Conservation (phyloP, 2,888 invertebrate genomes). For the Athrips mouffetella region DNA sequence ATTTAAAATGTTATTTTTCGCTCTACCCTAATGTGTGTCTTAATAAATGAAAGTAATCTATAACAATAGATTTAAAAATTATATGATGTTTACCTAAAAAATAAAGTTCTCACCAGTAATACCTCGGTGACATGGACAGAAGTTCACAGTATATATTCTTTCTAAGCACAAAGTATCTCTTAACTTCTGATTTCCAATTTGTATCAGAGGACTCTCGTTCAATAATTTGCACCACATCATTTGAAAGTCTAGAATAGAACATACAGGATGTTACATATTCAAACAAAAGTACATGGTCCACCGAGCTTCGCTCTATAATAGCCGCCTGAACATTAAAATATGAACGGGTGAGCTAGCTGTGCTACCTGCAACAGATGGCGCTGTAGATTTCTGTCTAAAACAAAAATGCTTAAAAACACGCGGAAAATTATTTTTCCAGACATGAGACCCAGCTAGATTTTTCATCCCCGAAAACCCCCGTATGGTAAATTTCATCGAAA, state of each 20-base stretch:
- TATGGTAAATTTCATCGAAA: no score
- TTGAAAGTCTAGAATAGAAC: conserved; percentile 30
- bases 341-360: no score
- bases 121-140: conserved; percentile 40
- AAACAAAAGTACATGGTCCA: no score
- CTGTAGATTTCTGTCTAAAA: no score
- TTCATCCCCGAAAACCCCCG: no score
- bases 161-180: conserved; percentile 32
- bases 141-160: conserved; percentile 31
- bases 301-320: no score
- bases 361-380: no score
- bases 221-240: conserved; percentile 28
- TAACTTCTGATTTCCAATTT: conserved; percentile 39
- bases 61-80: background rate
- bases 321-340: no score
- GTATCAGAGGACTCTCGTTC: conserved; percentile 32
- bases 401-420: no score
- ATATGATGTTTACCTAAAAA: background rate
- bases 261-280: background rate
- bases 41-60: background rate
- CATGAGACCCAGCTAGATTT: no score
- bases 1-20: no score
- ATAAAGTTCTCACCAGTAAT: conserved; percentile 44
- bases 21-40: background rate
- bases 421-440: no score